These are phyloP conservation scores for Ictalurus furcatus DNA, from an alignment of 2,113 vertebrate genomes.

Conservation along the genomic window DNA sequence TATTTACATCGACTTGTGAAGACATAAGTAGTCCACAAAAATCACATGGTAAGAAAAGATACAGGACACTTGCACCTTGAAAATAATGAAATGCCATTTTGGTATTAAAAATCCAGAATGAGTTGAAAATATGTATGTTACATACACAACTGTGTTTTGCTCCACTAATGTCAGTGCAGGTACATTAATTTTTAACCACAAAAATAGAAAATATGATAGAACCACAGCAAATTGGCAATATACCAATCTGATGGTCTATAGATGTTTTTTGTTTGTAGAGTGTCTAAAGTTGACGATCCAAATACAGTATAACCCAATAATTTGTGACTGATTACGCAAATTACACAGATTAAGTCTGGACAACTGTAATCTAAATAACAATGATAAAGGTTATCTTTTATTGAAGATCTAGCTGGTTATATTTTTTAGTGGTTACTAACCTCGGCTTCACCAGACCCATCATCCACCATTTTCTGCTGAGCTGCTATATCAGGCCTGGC, in stretches of 20 bases:
- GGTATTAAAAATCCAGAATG: background rate
- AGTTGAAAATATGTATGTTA: background rate
- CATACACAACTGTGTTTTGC: background rate
- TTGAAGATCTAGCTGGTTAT: background rate
- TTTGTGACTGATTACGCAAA: background rate
- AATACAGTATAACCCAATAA: background rate
- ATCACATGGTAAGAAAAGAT: background rate
- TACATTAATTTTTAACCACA: background rate
- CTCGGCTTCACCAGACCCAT: slow-evolving; percentile 79
- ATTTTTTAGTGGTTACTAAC: slow-evolving; percentile 52
- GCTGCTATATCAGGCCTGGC: slow-evolving; percentile 81
- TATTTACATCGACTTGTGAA: background rate
- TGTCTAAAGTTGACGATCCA: background rate
- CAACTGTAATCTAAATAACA: background rate
- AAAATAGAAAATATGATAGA: background rate
- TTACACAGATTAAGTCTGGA: background rate
- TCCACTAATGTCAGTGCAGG: background rate
- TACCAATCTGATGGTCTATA: background rate
- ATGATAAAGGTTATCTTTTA: background rate
- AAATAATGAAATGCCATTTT: background rate
- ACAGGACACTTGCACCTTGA: background rate
- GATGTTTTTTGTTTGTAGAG: background rate
- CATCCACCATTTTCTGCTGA: slow-evolving; percentile 86
- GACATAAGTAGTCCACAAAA: background rate
- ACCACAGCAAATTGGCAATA: background rate